Base-by-base conservation (phyloP, 2,797 vertebrate species). In the Pseudochaenichthys georgianus region DNA sequence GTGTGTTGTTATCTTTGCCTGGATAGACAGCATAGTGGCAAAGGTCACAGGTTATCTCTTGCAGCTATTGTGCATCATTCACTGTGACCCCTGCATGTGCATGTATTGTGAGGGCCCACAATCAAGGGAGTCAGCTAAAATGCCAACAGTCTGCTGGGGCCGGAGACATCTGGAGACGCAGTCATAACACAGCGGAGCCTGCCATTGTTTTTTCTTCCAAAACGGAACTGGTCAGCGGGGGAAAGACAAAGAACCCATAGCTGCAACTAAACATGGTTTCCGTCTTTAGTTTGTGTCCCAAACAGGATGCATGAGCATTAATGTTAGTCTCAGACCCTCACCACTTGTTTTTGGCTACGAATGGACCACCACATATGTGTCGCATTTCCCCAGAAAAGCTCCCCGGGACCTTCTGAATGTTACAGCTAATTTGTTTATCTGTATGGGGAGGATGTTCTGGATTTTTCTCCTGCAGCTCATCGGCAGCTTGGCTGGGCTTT, bases 131-230 rank as follows among this genome's bases (percentile, higher is more conserved):
- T 85, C 75, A 76, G 57, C 17, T 72, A 42, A 55, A 74, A 60
- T 31, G 42, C 52, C 21, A 45, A 1, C 42, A 52, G 59, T 11
- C 69, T 13, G 13, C 57, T 31, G 50, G 1, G 83, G 78, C 90
- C 91, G 91, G 88, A 92, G 75, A 92, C 89, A 94, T 94, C 92
- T 95, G 94, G 89, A 85, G 62, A 79, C 64, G 21, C 68, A 91
- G 92, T 91, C 93, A 89, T 81, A 95, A 95, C 93, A 94, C 84
- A 21, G 23, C 5, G 0, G 19, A 19, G 70, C 65, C n/a, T 13
- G 62, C 88, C 88, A 94, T 95, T 94, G 94, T 95, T 93, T 87
- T 84, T 76, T 67, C 8, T 64, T 73, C 66, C 65, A 48, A 53
- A 88, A 67, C 90, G 93, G 94, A 95, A 93, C 63, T 76, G 17